Percentiles rank a stretch among this genome's conserved stretches.
These are phyloP conservation scores for Chionomys nivalis DNA, from an alignment of 2,113 vertebrate species.

Conservation along the genomic window DNA sequence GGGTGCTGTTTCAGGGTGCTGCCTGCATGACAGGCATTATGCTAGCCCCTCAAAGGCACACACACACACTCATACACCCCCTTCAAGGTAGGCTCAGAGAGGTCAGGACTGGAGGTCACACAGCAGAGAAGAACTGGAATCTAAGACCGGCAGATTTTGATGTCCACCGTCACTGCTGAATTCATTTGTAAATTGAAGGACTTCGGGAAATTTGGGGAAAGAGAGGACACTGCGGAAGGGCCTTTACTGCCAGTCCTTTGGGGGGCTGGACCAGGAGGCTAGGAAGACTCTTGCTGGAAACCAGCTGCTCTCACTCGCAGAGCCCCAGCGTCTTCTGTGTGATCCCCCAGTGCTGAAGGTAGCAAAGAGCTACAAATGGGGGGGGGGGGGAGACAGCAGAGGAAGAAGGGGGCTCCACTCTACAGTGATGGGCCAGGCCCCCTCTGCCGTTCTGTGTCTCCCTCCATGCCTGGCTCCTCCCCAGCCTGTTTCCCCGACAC, in stretches of 20 bases:
- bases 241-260: neutral
- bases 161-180: neutral
- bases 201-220: neutral
- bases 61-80: neutral
- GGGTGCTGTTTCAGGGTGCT: neutral
- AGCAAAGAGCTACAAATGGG: neutral
- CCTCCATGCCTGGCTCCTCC: neutral
- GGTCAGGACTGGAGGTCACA: conserved; percentile 2
- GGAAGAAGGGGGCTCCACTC: neutral
- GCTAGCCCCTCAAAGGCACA: neutral
- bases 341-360: neutral
- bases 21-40: neutral
- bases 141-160: neutral
- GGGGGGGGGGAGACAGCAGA: accelerated
- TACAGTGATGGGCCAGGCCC: neutral
- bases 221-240: neutral
- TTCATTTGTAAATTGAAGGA: neutral
- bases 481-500: neutral
- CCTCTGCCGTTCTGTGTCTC: neutral
- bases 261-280: neutral
- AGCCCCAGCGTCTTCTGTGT: neutral
- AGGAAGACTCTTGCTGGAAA: neutral
- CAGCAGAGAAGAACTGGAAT: neutral
- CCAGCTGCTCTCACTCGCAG: neutral
- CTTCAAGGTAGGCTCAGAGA: neutral